Evolutionary conservation across 1,140 invertebrate species (phyloP), one percentile per base, ranked within the genome.

Genomic region (roundworm (Caenorhabditis elegans)): DNA sequence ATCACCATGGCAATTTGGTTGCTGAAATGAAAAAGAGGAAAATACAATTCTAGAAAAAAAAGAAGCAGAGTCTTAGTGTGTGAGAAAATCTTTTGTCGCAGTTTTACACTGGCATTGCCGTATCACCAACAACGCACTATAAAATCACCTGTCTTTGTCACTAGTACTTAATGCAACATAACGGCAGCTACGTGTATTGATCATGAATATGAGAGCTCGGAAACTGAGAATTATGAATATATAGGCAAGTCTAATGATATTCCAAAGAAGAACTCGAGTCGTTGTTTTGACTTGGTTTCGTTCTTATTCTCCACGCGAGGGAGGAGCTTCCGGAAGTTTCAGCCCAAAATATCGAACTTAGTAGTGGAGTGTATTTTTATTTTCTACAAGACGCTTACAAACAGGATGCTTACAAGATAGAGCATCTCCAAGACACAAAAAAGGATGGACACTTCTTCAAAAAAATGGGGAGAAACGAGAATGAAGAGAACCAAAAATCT

Each of bases 1-100:
- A 83, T 83, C n/a, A 83, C 82, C 82, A 83, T 83, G 24, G 77
- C 80, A 81, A 81, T 81, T 22, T 81, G 80, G 34, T 81, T 81
- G 70, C 80, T 81, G 65, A 39, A 81, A 80, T 17, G 28, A 60
- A 2, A 17, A 31, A 60, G n/a, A 34, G n/a, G 34, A 17, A 10
- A 70, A 70, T 70, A 24, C n/a, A 70, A 39, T 70, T 19, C 10
- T 70, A 39, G 10, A 5, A 60, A 60, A 34, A 60, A 39, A n/a
- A 70, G 0, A 70, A 70, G 19, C 2, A 70, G 11, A 10, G 31
- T 22, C 5, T 70, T 22, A 22, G 17, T 39, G 34, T 70, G 60
- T 17, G 34, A 70, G 28, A 70, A 19, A 22, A 6, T 70, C 26
- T 1, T 31, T 60, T 6, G 22, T 15, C 11, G n/a, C 15, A 43